Base-by-base conservation (phyloP, 2,888 invertebrate genomes). In the Coleophora flavipennella region DNA sequence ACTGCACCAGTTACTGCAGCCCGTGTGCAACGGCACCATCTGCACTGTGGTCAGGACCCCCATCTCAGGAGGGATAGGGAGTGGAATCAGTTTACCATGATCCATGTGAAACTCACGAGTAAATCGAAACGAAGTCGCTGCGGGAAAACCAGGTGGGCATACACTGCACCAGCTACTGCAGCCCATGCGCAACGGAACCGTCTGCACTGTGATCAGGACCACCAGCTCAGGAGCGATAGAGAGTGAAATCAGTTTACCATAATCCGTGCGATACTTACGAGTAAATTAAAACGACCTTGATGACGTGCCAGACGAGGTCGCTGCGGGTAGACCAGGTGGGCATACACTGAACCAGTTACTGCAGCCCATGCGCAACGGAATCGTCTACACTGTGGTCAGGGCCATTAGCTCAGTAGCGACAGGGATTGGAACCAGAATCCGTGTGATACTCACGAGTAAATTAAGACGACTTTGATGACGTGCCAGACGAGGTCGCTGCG, bases 1-100 rank as follows among this genome's bases (percentile, higher is more conserved):
- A 94, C 50, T 90, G 90, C 1, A 90, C 89, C 58, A 90, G 85
- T 55, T 89, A 86, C 37, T 89, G 72, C 13, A 90, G 79, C 29
- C 87, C 79, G 44, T 86, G 2, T 84, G 77, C 1, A 78, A 73
- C 0, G 73, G 76, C 0, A 80, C 77, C 13, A 69, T 62, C 45
- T 80, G 79, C 27, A 78, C 72, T 0, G 89, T 88, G 3, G 88
- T 87, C 46, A 93, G 76, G 0, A 91, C 90, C 13, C 92, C 75
- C 51, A 93, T 76, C 62, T 94, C 94, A 0, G 94, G 94, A 33
- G 90, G n/a, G n/a, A n/a, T n/a, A n/a, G n/a, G n/a, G n/a, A n/a
- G n/a, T n/a, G n/a, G n/a, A n/a, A n/a, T n/a, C n/a, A n/a, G n/a
- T n/a, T n/a, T n/a, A n/a, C n/a, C n/a, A n/a, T n/a, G n/a, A n/a